Base-by-base conservation (phyloP, 2,113 vertebrate species). In the Hepsetus odoe region DNA sequence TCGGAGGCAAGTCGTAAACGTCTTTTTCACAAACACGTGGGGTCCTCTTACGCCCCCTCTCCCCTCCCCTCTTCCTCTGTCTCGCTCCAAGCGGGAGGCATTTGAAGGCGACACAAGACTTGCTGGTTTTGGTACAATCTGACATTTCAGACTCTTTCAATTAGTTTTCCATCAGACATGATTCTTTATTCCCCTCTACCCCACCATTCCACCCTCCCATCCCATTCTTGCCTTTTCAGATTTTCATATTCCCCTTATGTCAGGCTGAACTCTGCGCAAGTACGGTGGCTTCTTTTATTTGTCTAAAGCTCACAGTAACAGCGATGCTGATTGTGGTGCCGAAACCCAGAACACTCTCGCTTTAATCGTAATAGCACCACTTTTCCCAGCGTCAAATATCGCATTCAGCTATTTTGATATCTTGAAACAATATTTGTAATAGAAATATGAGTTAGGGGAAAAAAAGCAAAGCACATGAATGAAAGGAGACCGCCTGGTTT, bases 61-160 rank as follows among this genome's bases (percentile, higher is more conserved):
- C 30, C n/a, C 12, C n/a, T 62, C 22, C 40, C 65, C 53, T 80
- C 72, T 79, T 65, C 51, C 69, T 35, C 30, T 14, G 44, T 32
- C 85, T 86, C 79, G 83, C 75, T 87, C 83, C 64, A 76, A 87
- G 82, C 88, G 85, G 85, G 84, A 90, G 35, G 85, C 82, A 69
- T 84, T 86, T 90, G 88, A 90, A 88, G 87, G 82, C 81, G 82
- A 86, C 82, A 85, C 82, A 80, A 87, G 88, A 83, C 53, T 84
- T 87, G 87, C 87, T 89, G 89, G 87, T 88, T 91, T 91, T 85
- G 83, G 89, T 90, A 86, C 89, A 87, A 87, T 86, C 85, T 86
- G 84, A 88, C 86, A 85, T 90, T 90, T 89, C 82, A 32, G 81
- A 89, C 68, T 84, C 80, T 89, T 90, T 90, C 86, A 82, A 74